These are phyloP conservation scores for Myiagra hebetior DNA, from an alignment of 2,113 vertebrate species.

Conservation along the genomic window DNA sequence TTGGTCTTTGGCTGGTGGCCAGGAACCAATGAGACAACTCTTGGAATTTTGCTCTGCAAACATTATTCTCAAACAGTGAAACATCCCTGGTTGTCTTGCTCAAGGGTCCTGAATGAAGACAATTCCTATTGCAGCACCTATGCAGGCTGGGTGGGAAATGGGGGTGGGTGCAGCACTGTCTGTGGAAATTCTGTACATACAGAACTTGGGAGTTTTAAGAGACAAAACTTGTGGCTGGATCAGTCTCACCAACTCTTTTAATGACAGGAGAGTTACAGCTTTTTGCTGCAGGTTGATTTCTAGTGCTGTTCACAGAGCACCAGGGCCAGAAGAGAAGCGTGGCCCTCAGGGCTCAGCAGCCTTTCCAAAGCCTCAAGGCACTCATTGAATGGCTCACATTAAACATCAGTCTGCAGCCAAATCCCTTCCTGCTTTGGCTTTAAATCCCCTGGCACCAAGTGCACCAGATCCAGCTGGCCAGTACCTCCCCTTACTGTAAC, in stretches of 20 bases:
- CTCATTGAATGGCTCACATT: neutral
- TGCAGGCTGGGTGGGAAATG: neutral
- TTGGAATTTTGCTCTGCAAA: neutral
- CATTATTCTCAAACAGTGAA: neutral
- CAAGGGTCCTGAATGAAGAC: neutral
- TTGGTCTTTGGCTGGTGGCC: neutral
- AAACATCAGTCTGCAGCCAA: neutral
- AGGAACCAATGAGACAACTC: neutral
- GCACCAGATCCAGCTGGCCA: neutral
- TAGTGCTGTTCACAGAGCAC: neutral
- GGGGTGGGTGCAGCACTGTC: neutral
- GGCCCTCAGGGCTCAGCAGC: neutral
- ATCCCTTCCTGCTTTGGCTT: neutral
- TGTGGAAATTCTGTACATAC: neutral
- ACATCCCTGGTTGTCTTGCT: neutral
- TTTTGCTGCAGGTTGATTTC: neutral
- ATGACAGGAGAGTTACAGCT: too few relatives aligned
- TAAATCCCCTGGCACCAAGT: neutral
- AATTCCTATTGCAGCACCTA: fast-evolving
- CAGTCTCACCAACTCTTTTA: too few relatives aligned
- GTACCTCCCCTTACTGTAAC: neutral
- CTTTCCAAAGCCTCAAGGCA: neutral
- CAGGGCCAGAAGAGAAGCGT: fast-evolving
- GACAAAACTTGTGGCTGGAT: neutral
- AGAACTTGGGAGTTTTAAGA: neutral